These are phyloP conservation scores for Bombus pyrosoma DNA, from an alignment of 1,140 invertebrate species.

Conservation along the genomic window DNA sequence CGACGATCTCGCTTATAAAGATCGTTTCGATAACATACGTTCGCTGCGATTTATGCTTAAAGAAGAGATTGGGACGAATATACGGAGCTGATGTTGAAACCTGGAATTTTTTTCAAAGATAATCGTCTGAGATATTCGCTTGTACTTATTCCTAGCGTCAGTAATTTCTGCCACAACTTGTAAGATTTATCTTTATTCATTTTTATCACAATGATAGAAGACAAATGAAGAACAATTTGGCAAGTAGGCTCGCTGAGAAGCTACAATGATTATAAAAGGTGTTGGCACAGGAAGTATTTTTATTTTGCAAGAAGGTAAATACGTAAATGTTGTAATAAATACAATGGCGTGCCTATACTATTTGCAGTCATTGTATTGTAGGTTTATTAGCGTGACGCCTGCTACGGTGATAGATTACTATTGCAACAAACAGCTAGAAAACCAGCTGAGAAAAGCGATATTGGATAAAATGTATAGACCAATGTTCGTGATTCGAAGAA, in stretches of 20 bases:
- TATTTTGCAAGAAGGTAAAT: no score
- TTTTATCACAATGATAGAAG: neutral
- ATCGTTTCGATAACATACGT: constrained; percentile 35
- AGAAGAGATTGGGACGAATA: no score
- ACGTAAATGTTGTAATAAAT: no score
- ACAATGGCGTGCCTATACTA: no score
- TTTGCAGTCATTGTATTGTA: neutral
- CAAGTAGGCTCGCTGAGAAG: no score
- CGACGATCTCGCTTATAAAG: constrained; percentile 15
- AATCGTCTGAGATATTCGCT: neutral
- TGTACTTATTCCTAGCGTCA: neutral
- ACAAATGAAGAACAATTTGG: no score
- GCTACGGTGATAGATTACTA: neutral
- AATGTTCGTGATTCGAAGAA: neutral
- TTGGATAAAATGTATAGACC: neutral
- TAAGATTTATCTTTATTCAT: neutral
- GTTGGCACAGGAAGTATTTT: no score
- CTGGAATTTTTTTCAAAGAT: neutral
- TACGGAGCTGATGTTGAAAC: neutral
- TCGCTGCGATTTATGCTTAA: neutral
- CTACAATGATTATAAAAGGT: no score
- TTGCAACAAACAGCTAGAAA: constrained; percentile 2
- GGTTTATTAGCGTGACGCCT: neutral
- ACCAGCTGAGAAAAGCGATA: no score
- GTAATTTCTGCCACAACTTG: neutral